A percentile compares a stretch with the other conserved stretches of the same genome.
These are phyloP conservation scores for Galerucella pusilla DNA, from an alignment of 2,888 invertebrate species.

Conservation along the genomic window DNA sequence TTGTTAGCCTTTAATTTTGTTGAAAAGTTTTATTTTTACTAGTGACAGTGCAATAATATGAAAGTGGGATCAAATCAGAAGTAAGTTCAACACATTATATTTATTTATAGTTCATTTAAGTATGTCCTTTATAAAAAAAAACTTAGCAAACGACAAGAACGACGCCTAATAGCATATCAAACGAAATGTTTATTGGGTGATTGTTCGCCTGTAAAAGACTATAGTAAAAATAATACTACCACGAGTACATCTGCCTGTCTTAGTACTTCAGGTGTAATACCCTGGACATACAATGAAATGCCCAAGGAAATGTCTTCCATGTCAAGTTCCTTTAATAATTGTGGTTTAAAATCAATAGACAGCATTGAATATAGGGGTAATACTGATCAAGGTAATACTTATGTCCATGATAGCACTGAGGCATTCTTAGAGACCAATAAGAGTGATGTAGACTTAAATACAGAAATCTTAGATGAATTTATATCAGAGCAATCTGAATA, in stretches of 20 bases:
- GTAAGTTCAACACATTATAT: constrained; percentile 1
- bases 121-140: constrained; percentile 1
- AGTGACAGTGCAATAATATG: neutral
- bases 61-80: neutral
- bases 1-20: too few relatives aligned
- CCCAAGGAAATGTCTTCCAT: neutral
- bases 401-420: too few relatives aligned
- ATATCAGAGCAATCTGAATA: too few relatives aligned
- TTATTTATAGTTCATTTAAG: neutral
- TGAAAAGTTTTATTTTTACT: too few relatives aligned
- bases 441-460: too few relatives aligned
- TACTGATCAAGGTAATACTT: neutral
- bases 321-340: neutral
- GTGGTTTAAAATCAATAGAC: neutral
- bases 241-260: constrained; percentile 5
- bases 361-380: neutral
- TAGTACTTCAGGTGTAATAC: neutral
- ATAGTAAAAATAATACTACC: constrained; percentile 1
- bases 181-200: constrained; percentile 5
- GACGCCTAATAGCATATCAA: constrained; percentile 2
- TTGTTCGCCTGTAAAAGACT: constrained; percentile 4
- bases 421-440: too few relatives aligned
- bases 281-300: too few relatives aligned
- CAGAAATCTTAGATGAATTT: too few relatives aligned
- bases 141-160: constrained; percentile 7